Evolutionary conservation across 2,113 vertebrate genomes (phyloP).

Genomic region (Podiceps cristatus): DNA sequence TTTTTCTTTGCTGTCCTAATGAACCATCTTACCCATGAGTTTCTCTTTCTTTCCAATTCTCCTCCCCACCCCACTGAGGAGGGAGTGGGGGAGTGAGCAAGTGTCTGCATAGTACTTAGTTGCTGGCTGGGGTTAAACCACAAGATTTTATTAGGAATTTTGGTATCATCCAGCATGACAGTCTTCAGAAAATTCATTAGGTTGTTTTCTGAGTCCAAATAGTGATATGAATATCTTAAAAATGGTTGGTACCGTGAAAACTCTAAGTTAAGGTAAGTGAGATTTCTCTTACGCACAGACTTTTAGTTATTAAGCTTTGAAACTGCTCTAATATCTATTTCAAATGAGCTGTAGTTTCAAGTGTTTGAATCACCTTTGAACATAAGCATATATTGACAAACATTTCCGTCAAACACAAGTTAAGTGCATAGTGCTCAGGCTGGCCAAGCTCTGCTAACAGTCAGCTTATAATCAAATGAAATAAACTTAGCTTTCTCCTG

Average conservation of each 20-base stretch:
- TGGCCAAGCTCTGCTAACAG: background rate
- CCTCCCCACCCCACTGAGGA: no score
- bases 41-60: no score
- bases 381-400: background rate
- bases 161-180: background rate
- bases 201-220: background rate
- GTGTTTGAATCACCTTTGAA: background rate
- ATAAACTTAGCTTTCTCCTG: background rate
- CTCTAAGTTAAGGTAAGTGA: background rate
- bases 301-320: background rate
- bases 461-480: background rate
- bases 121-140: no score
- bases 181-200: background rate
- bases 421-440: background rate
- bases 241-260: background rate
- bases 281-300: background rate
- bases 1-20: no score
- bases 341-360: background rate
- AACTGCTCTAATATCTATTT: background rate
- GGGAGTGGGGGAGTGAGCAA: no score
- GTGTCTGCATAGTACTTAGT: no score
- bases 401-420: background rate
- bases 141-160: background rate
- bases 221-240: background rate
- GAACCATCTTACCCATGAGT: no score